Conservation (phyloP, 2,888 invertebrate genomes). For the Diploptera punctata region DNA sequence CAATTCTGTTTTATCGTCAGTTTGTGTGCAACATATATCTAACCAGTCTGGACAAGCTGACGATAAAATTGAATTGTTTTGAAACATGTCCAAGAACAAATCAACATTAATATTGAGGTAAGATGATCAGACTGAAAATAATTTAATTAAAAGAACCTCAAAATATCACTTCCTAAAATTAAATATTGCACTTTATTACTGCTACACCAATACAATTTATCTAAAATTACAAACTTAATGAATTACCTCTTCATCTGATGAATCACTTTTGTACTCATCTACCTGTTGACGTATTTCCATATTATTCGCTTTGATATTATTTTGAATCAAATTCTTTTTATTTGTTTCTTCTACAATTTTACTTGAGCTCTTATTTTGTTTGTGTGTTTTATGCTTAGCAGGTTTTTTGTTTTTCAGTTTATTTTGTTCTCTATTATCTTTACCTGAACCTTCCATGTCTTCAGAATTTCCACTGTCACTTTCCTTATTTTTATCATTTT, state of each 20-base stretch:
- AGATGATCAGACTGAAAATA: too few species aligned
- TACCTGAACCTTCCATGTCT: constrained; percentile 25
- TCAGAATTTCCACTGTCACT: constrained; percentile 26
- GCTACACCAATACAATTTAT: background rate
- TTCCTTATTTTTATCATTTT: constrained; percentile 44
- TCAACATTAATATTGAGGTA: too few species aligned
- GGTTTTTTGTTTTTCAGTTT: constrained; percentile 38
- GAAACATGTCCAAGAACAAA: too few species aligned
- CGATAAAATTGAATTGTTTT: too few species aligned
- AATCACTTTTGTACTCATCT: constrained; percentile 66
- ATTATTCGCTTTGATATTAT: background rate
- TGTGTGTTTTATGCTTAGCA: constrained; percentile 38
- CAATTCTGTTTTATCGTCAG: too few species aligned
- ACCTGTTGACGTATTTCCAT: constrained; percentile 29
- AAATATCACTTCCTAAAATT: too few species aligned
- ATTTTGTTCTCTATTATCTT: background rate
- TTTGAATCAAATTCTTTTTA: background rate
- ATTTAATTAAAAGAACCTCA: too few species aligned
- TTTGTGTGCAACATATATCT: too few species aligned
- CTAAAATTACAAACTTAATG: too few species aligned
- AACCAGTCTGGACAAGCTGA: too few species aligned
- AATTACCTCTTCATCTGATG: constrained; percentile 86
- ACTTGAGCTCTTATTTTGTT: constrained; percentile 30
- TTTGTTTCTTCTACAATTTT: constrained; percentile 39
- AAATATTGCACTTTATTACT: background rate